Conservation (phyloP, 2,797 vertebrate genomes). For the Psittacula derbiana region DNA sequence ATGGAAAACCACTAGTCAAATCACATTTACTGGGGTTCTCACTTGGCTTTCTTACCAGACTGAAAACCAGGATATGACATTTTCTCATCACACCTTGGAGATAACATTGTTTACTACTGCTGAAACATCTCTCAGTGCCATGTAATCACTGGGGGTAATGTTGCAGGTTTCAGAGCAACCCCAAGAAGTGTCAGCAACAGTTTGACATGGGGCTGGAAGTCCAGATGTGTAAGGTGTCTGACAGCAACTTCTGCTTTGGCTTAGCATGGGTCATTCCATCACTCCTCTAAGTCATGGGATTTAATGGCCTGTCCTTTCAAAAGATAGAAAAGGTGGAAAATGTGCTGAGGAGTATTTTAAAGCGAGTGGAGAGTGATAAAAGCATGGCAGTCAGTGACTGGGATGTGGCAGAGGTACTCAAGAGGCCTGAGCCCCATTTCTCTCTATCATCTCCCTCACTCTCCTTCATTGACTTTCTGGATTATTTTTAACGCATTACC, state of each 20-base stretch:
- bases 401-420: background rate
- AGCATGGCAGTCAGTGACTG: background rate
- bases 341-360: background rate
- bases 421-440: background rate
- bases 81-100: background rate
- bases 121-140: background rate
- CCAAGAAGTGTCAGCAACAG: background rate
- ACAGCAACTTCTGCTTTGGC: constrained; percentile 6
- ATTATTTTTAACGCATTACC: background rate
- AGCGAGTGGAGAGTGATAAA: background rate
- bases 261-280: constrained; percentile 1
- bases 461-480: background rate
- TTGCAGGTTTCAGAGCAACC: background rate
- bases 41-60: background rate
- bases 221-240: constrained; percentile 22
- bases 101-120: background rate
- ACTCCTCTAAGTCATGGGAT: background rate
- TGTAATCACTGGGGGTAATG: background rate
- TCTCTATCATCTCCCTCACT: background rate
- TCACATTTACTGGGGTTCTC: background rate
- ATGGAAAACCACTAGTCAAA: background rate
- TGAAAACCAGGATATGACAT: background rate
- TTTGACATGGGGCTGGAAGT: background rate
- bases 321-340: constrained; percentile 14
- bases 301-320: background rate